Evolutionary conservation across 2,888 invertebrate species (phyloP).

Genomic region (Pammene fasciana): DNA sequence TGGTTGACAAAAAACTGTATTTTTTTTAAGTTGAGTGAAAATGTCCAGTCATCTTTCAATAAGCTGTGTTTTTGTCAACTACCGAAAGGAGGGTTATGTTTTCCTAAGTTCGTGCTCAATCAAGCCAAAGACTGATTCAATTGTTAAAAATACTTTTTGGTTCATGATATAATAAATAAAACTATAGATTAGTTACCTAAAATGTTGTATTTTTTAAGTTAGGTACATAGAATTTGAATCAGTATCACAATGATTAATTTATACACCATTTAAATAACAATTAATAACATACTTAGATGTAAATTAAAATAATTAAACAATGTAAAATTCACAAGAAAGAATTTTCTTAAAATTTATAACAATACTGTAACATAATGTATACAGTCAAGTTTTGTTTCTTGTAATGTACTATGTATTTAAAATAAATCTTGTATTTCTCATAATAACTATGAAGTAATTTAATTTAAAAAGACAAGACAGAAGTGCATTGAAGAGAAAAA

Average conservation of each 20-base stretch:
- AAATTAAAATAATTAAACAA: too few relatives aligned
- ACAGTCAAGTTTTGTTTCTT: too few relatives aligned
- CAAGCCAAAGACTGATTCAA: constrained; percentile 73
- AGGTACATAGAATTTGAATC: not conserved
- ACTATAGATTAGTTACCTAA: constrained; percentile 7
- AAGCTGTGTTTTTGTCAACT: constrained; percentile 15
- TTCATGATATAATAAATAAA: constrained; percentile 5
- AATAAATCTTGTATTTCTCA: too few relatives aligned
- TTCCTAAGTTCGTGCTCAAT: constrained; percentile 62
- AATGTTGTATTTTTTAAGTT: constrained; percentile 4
- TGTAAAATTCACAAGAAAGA: too few relatives aligned
- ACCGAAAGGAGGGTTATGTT: not conserved
- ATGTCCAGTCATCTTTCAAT: not conserved
- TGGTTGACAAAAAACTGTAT: not conserved
- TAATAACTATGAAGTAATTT: too few relatives aligned
- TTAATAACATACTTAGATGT: too few relatives aligned
- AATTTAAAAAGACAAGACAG: too few relatives aligned
- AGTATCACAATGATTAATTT: not conserved
- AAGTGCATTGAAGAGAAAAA: too few relatives aligned
- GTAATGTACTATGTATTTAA: too few relatives aligned
- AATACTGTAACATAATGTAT: too few relatives aligned
- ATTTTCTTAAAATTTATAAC: too few relatives aligned
- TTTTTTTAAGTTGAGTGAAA: not conserved
- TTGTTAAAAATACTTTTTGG: constrained; percentile 14
- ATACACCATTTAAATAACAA: not conserved